A percentile compares a stretch with the other conserved stretches of the same genome.
These are phyloP conservation scores for Burhinus bistriatus DNA, from an alignment of 2,113 vertebrate genomes.

Conservation along the genomic window DNA sequence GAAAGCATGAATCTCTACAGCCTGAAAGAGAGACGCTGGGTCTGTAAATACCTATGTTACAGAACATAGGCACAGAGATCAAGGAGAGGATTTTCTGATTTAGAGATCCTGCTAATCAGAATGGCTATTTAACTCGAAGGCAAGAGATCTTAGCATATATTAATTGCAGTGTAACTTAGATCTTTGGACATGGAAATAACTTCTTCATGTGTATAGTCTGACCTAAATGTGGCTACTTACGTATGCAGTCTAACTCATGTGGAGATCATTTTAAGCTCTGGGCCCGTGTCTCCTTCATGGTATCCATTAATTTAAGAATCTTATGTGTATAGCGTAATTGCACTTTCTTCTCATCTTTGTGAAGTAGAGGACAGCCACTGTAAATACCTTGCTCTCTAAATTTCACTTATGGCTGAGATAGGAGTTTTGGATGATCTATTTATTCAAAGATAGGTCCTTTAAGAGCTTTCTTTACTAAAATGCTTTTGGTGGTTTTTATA, in stretches of 20 bases:
- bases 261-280: neutral
- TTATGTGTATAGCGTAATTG: neutral
- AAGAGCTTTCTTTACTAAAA: conserved; percentile 10
- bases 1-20: neutral
- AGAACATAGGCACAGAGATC: neutral
- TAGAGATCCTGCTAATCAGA: neutral
- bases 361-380: neutral
- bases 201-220: neutral
- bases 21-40: neutral
- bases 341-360: neutral
- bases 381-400: neutral
- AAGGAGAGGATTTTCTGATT: neutral
- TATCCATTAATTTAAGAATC: neutral
- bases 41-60: too few species aligned
- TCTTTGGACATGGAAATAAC: neutral
- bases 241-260: neutral
- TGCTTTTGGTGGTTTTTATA: conserved; percentile 29
- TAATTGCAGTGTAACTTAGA: neutral
- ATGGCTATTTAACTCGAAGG: neutral
- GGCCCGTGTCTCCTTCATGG: neutral
- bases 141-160: neutral
- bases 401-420: neutral
- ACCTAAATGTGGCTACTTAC: neutral
- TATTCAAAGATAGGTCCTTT: neutral
- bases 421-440: neutral